Base-by-base conservation (phyloP, 1,140 invertebrate genomes). In the Polyergus mexicanus region DNA sequence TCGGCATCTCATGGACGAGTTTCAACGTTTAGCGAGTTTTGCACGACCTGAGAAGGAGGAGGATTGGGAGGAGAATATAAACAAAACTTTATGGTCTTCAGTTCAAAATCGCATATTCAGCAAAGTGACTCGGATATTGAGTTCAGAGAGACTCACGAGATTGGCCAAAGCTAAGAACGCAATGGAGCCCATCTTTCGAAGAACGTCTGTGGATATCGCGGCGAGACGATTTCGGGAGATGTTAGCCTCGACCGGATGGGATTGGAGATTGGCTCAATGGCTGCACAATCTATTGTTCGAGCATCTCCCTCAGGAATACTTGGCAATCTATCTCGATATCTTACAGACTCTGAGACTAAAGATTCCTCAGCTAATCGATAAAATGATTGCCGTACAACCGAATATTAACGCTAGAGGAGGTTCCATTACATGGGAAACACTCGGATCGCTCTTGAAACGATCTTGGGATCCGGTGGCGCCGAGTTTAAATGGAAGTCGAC, bases 311-410 rank as follows among this genome's bases (percentile, higher is more conserved):
- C 94, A 96, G 10, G 95, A 96, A n/a, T 97, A 97, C 92, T 94
- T 98, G 74, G 96, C 96, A 5, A 96, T 96, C 22, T 98, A 98
- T 93, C 93, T 98, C 3, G 98, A 98, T 91, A 97, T 98, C 51
- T 92, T 98, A 74, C 96, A 98, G 95, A 97, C 97, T 1, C 92
- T 98, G 3, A 97, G 96, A 92, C 93, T 96, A 2, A 98, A 98
- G 95, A 95, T 98, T 72, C 98, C 98, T 5, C 95, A 96, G n/a
- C 94, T 98, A 19, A 96, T 98, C 3, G 98, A 98, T 78, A 97
- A 97, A 93, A 97, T 98, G 95, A 96, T 98, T 25, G 90, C 94
- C 3, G 69, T 96, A 93, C 88, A 95, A 16, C 95, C 95, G 28
- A 95, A 94, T 88, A 91, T 93, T 4, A 95, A 92, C 56, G 93